Conservation (phyloP, 2,888 invertebrate genomes). For the Chirona hameri region DNA sequence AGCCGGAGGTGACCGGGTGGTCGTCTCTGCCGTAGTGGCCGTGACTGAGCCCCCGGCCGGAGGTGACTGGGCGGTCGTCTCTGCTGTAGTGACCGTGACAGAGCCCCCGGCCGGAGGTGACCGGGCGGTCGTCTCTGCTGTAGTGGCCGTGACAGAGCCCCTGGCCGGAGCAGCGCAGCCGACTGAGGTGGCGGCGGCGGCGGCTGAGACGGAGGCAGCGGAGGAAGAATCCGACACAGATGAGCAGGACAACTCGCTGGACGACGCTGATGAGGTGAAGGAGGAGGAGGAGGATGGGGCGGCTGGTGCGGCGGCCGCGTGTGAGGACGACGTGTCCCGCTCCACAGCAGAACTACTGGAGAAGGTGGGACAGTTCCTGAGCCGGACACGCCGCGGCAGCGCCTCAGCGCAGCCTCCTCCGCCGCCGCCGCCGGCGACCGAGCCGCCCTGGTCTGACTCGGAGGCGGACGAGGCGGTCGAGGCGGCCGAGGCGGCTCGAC, state of each 20-base stretch:
- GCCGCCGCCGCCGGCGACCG: not conserved
- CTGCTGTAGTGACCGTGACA: conserved; percentile 35
- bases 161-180: not conserved
- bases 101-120: conserved; percentile 37
- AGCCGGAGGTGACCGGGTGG: conserved; percentile 37
- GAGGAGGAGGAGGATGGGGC: not conserved
- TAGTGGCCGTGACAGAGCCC: conserved; percentile 4
- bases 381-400: not conserved
- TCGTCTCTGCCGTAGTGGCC: conserved; percentile 35
- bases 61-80: conserved; percentile 37
- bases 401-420: no score
- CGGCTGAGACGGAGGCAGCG: conserved; percentile 26
- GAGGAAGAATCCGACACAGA: not conserved
- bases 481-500: conserved; percentile 27
- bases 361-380: not conserved
- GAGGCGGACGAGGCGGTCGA: conserved; percentile 31
- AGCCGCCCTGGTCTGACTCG: conserved; percentile 24
- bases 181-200: not conserved
- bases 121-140: conserved; percentile 37
- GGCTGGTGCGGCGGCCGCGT: not conserved
- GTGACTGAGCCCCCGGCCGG: conserved; percentile 32
- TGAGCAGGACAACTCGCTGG: conserved; percentile 1
- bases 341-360: not conserved
- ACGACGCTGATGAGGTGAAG: not conserved
- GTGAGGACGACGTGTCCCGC: not conserved